Evolutionary conservation across 2,888 invertebrate species (phyloP), one percentile per base, ranked within the genome.

Genomic region (Thymelicus acteon): DNA sequence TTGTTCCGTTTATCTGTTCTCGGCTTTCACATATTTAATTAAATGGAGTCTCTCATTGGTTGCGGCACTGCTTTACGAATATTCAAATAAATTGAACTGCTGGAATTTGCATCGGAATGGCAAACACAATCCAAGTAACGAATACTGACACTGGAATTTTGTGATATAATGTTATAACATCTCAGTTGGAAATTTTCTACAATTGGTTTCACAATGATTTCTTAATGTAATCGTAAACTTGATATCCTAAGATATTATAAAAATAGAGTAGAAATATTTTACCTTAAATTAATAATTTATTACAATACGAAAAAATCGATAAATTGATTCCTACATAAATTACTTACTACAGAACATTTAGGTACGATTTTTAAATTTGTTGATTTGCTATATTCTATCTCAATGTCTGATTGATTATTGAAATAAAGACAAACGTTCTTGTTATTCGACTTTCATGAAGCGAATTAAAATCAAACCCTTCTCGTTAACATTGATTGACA

Each of bases 1-100:
- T 81, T 76, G 74, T 78, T 81, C 77, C 73, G 75, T 80, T 85
- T 83, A 85, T 84, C 81, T 82, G 70, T 75, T 73, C 74, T 74
- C 72, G 71, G 74, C 79, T 81, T 81, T 80, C 84, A 85, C 79
- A 83, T 86, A 83, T 86, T 88, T 88, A 87, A 88, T 89, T 86
- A 84, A 85, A 86, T 74, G 76, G 67, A 69, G 71, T 67, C 67
- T 71, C 68, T 68, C 72, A 75, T 75, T 80, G 80, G 82, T 82
- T 79, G 79, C 72, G 76, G 79, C 82, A 82, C 79, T 82, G 81
- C 79, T 84, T 82, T 78, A 75, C 83, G 83, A 83, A 86, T 85
- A 86, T 83, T 82, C 80, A 79, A 77, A 77, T 78, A 67, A 67
- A 84, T 82, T 78, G 82, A 79, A 81, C 80, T 80, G 78, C 78